Base-by-base conservation (phyloP, 2,888 invertebrate genomes). In the Bellardia pandia region DNA sequence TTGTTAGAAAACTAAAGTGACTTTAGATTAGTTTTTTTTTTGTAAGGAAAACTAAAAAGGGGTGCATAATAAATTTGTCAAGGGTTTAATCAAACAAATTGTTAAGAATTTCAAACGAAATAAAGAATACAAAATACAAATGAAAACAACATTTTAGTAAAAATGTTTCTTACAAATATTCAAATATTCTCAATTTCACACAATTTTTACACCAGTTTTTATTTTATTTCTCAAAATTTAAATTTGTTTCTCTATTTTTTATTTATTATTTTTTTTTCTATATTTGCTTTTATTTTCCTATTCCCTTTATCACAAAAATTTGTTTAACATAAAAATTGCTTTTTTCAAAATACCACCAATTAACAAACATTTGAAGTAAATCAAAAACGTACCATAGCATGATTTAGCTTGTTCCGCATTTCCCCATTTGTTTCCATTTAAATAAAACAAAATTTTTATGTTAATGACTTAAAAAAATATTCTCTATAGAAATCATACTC, bases 371-470 rank as follows among this genome's bases (percentile, higher is more conserved):
- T 48, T 48, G 30, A 14, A 76, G 23, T 71, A 71, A 68, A 76
- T 69, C 60, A 76, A 60, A 82, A 83, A 83, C 82, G 82, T 83
- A 69, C 62, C 62, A 16, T n/a, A 33, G 69, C 69, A 76, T 76
- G 45, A 76, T 76, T 83, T 76, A 40, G 40, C 42, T 45, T 58
- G 45, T 62, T 76, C 45, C 7, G 33, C 14, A 48, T 48, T 48
- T 48, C 11, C 6, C 13, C 13, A 14, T 68, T 4, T 33, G 7
- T 48, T 51, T 48, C 33, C 33, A 14, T 33, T 48, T 3, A 60
- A 33, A 33, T 60, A 13, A 68, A 14, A 72, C 7, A 53, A 16
- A 62, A 51, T 40, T 60, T 53, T 11, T 37, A 9, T 6, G 0
- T 30, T 11, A 42, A 51, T 40, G 14, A 42, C 45, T 45, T 8